Base-by-base conservation (phyloP, 2,113 vertebrate species). In the Globicephala melas region DNA sequence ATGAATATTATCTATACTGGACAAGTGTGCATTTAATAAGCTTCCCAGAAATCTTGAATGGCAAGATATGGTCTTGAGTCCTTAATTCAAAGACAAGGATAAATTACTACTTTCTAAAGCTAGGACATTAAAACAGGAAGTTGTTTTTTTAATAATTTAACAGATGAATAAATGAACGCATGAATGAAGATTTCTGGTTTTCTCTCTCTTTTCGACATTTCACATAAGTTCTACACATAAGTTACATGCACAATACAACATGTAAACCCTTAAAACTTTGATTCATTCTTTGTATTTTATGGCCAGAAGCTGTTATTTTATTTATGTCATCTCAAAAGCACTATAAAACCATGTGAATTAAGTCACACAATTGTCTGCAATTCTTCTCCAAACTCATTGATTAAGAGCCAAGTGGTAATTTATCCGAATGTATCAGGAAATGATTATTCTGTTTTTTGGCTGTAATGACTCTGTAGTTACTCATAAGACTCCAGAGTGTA, bases 301-400 rank as follows among this genome's bases (percentile, higher is more conserved):
- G 20, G 23, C 13, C 31, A 12, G 67, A 92, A 50, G 10, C n/a
- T 89, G 4, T 89, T 77, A 79, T 53, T 92, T 94, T 92, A 79
- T 89, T 96, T 60, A 89, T 55, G n/a, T 33, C 79, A 89, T 80
- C 50, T 65, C 25, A 92, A 94, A 96, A 77, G 18, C 31, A 70
- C 2, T 87, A 33, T 82, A 71, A 95, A 92, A 36, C 33, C 21
- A n/a, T 23, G 18, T 80, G 65, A 93, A 67, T 81, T 76, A 94
- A 96, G 50, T 85, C 41, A 96, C 70, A 94, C 44, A 70, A 23
- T 60, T 91, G 25, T 94, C 47, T 71, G 12, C 8, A 84, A 18
- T 60, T 85, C 47, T 94, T 80, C 28, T 89, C 28, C 21, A 95
- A 74, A 67, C 2, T 63, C 50, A 73, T 15, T 96, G 88, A 91